Evolutionary conservation across 2,113 vertebrate species (phyloP), one percentile per base, ranked within the genome.

Genomic region (Rallus limicola): DNA sequence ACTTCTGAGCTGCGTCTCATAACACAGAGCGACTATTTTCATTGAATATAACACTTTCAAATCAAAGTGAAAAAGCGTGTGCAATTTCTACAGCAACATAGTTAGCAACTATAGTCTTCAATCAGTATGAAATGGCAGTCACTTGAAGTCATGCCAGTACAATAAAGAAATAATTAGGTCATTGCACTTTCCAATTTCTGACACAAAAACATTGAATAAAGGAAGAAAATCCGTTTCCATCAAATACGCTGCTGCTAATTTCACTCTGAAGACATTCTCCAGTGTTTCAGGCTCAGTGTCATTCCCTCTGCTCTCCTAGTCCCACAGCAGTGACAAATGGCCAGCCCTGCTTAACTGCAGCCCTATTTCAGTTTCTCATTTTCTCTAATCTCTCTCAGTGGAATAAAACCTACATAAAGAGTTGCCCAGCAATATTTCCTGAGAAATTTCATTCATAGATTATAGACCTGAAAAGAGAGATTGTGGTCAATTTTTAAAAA

Each of bases 171-270:
- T 86, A 89, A 91, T 87, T 75, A 68, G 38, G 62, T 70, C 77
- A 89, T 76, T 81, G 63, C 40, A 34, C 75, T 88, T 93, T 68
- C 77, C 69, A 89, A 85, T 85, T 81, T 87, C 88, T 83, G 42
- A 55, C 58, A 87, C 42, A 91, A 75, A 89, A 88, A 84, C 69
- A 71, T 63, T 81, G 86, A 93, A 72, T 58, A 82, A 90, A 92
- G 76, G 63, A 56, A 77, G 50, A 86, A 93, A 76, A 92, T 71
- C 65, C 24, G 3, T 69, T 94, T 90, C 62, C 38, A 68, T 77
- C 52, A 60, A 92, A 63, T 25, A 58, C 4, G 26, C 5, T 75
- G 31, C 68, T 75, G 52, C 33, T 95, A 82, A 86, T 93, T 94
- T 87, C 75, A 63, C 58, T 93, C 81, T 64, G 72, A 88, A 91